Conservation (phyloP, 1,140 invertebrate species). For the Chelonus insularis region DNA sequence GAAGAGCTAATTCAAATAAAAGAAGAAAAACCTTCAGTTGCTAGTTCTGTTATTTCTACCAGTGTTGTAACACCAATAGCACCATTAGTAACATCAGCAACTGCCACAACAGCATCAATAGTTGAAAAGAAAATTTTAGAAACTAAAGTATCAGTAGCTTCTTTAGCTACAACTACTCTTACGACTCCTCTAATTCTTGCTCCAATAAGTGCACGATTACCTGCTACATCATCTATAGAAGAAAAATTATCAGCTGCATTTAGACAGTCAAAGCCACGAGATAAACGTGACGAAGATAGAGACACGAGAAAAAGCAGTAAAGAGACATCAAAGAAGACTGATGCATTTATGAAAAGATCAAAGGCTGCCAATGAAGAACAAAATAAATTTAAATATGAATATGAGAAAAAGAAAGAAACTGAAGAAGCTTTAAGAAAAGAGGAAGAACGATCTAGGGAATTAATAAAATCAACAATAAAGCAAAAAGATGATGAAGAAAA, state of each 20-base stretch:
- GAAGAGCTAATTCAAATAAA: conserved; percentile 35
- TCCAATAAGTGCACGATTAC: conserved; percentile 52
- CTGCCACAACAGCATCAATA: neutral
- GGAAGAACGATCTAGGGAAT: conserved; percentile 37
- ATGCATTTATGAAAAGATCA: conserved; percentile 34
- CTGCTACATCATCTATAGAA: conserved; percentile 56
- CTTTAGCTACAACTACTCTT: conserved; percentile 15
- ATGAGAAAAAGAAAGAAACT: conserved; percentile 38
- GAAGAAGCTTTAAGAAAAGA: conserved; percentile 32
- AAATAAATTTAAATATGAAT: conserved; percentile 18
- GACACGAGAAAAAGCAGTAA: conserved; percentile 22
- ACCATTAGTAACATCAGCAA: neutral
- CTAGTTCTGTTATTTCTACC: neutral
- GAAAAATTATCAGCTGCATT: conserved; percentile 55
- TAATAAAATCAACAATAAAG: conserved; percentile 34
- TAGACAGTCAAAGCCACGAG: conserved; percentile 32
- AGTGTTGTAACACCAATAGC: neutral
- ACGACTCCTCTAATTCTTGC: conserved; percentile 40
- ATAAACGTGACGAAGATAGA: conserved; percentile 32
- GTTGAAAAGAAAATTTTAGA: conserved; percentile 30
- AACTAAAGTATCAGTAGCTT: conserved; percentile 31
- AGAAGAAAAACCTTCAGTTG: conserved; percentile 28
- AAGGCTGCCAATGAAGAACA: conserved; percentile 35
- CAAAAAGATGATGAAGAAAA: conserved; percentile 42
- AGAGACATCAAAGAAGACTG: conserved; percentile 6